A percentile compares a stretch with the other conserved stretches of the same genome.
Evolutionary conservation across 2,113 vertebrate species (phyloP).

Genomic region (Hoplias malabaricus): DNA sequence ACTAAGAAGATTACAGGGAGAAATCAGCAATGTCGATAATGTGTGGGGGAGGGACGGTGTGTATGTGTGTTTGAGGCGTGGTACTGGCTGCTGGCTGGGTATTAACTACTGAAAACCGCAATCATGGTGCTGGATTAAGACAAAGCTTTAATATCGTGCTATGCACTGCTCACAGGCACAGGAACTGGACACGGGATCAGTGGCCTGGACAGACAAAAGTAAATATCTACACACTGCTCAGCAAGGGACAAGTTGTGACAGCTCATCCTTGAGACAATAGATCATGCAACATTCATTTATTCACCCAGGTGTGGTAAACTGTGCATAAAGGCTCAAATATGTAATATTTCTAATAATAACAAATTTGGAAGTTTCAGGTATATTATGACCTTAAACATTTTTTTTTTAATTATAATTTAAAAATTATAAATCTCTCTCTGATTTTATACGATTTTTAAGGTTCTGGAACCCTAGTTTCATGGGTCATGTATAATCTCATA

Average conservation of each 20-base stretch:
- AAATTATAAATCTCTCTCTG: no score
- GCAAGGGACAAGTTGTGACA: neutral
- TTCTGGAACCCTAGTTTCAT: no score
- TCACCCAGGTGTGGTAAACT: neutral
- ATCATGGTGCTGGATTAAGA: conserved; percentile 70
- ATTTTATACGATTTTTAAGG: no score
- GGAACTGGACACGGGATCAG: conserved; percentile 12
- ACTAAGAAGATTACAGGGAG: conserved; percentile 74
- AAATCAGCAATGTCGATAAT: conserved; percentile 70
- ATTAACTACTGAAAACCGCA: conserved; percentile 71
- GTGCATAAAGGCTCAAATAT: no score
- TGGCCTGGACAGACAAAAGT: conserved; percentile 24
- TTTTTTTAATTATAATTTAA: no score
- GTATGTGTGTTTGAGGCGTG: conserved; percentile 32
- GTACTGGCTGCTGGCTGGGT: conserved; percentile 40
- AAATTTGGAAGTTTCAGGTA: no score
- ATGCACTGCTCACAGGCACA: conserved; percentile 32
- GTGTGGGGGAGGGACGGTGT: conserved; percentile 31
- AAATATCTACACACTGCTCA: conserved; percentile 10
- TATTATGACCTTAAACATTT: no score
- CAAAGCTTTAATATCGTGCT: conserved; percentile 70
- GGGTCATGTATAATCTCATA: no score
- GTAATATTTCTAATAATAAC: no score
- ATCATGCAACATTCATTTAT: conserved; percentile 21
- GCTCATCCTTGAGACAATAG: conserved; percentile 14